Base-by-base conservation (phyloP, 2,888 invertebrate genomes). In the Drosophila buzzatii region DNA sequence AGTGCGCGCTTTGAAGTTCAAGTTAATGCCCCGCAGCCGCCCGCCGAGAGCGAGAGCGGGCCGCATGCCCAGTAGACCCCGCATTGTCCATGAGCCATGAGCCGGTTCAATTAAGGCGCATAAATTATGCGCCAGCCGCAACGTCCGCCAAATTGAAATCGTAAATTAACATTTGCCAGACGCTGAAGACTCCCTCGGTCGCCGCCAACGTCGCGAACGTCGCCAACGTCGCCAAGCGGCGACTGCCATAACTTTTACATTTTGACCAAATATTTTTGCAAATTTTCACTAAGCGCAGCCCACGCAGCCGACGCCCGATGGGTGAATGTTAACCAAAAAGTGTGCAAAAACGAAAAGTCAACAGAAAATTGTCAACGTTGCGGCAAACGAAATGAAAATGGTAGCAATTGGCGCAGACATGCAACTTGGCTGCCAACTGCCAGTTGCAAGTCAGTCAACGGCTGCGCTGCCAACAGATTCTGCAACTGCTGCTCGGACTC, bases 231-330 rank as follows among this genome's bases (percentile, higher is more conserved):
- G 33, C 39, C 10, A 39, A 47, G 1, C 41, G 47, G 57, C 74
- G 41, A 57, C 31, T 67, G 86, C 86, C 72, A 85, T 85, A 90
- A 85, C 86, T 86, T 86, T 90, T 86, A 89, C 90, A 90, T 90
- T 86, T 85, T 90, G 89, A 84, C 90, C 89, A 90, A 90, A 86
- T 86, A 89, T 85, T 85, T 85, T 84, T 83, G 87, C 85, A 89
- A 86, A 86, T 90, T 86, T 86, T 90, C 90, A 90, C 86, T 87
- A 86, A 86, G 89, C 87, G 68, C 89, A 41, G 61, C 86, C 86
- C 90, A 86, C 86, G 85, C 86, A 90, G 77, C 63, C 81, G 76
- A 80, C 90, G 88, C 83, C 84, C 87, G 76, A 41, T 72, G 70
- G 74, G 76, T 86, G 89, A 88, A 85, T 87, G 79, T 81, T 71